Evolutionary conservation across 30 jellyfish, hydroid and myxozoan genomes (phyloP), one percentile per base, ranked within the genome.

Genomic region (Sanderia malayensis): DNA sequence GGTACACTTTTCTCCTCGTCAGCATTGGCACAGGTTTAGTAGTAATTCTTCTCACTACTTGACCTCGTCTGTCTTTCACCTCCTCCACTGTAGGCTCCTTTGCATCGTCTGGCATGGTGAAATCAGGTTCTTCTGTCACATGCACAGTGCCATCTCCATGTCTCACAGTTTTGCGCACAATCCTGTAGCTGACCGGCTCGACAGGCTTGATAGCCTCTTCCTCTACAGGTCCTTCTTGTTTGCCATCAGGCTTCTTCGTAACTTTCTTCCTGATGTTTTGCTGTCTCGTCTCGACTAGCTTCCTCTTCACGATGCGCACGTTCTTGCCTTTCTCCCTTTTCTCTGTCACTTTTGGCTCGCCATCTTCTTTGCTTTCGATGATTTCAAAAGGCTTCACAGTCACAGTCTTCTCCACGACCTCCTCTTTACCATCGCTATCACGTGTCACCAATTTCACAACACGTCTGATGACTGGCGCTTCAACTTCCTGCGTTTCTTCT

Each of bases 51-150:
- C 94, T 66, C 68, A 65, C 82, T 21, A 85, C 95, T 24, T 22
- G 46, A 10, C 94, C 95, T 7, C 80, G 86, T 63, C 76, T 41
- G 81, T 85, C 87, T 55, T 64, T 77, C 41, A 55, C 87, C 52
- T 75, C 95, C 37, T 85, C 95, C 18, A 76, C 93, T 2, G 70
- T 55, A 6, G 94, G 94, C 81, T 52, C 73, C 29, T 37, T 37
- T 37, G 93, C 81, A 19, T 76, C 86, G 20, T 46, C 93, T 0
- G 95, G 95, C 95, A 85, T 44, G 61, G 66, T 86, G 81, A 77
- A 76, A 20, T 73, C 85, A 17, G 82, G 82, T 62, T 52, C 85
- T 32, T 73, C 85, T 4, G 58, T 73, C 44, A 59, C 75, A 30
- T 60, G n/a, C 21, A 8, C 77, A 19, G 31, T 76, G 29, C 87